A percentile compares a stretch with the other conserved stretches of the same genome.
Evolutionary conservation across 2,888 invertebrate species (phyloP).

Genomic region (Erpobdella octoculata): DNA sequence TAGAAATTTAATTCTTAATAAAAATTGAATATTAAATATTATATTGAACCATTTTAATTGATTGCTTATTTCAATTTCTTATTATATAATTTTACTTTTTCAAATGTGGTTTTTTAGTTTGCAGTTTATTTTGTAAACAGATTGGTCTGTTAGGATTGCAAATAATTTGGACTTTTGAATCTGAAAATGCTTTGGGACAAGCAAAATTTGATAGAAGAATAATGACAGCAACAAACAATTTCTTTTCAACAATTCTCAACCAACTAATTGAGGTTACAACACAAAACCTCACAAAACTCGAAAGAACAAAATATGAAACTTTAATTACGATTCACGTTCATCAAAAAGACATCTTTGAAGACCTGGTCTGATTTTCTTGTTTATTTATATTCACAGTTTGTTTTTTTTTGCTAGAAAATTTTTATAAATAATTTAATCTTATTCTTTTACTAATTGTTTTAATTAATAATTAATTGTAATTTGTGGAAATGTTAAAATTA

Average conservation of each 20-base stretch:
- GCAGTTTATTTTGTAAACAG: conserved; percentile 38
- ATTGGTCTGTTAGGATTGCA: conserved; percentile 82
- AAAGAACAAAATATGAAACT: conserved; percentile 88
- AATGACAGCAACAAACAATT: conserved; percentile 76
- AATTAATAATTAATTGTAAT: background rate
- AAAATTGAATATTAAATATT: too few relatives aligned
- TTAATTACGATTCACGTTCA: conserved; percentile 94
- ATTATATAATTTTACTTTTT: too few relatives aligned
- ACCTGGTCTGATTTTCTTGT: conserved; percentile 63
- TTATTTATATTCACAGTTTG: background rate
- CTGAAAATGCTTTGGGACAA: conserved; percentile 78
- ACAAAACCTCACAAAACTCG: conserved; percentile 77
- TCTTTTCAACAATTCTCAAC: conserved; percentile 82
- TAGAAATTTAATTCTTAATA: background rate
- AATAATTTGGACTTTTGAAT: conserved; percentile 92
- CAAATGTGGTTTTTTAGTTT: too few relatives aligned
- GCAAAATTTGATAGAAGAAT: conserved; percentile 86
- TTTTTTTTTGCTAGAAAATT: background rate
- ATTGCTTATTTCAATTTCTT: too few relatives aligned
- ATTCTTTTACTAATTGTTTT: background rate
- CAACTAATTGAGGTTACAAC: conserved; percentile 90
- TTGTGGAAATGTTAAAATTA: background rate
- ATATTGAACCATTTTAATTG: too few relatives aligned
- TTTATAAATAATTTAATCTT: background rate
- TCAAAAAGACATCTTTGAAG: conserved; percentile 92